Evolutionary conservation across 2,888 invertebrate genomes (phyloP).

Genomic region (Osmoderma eremita): DNA sequence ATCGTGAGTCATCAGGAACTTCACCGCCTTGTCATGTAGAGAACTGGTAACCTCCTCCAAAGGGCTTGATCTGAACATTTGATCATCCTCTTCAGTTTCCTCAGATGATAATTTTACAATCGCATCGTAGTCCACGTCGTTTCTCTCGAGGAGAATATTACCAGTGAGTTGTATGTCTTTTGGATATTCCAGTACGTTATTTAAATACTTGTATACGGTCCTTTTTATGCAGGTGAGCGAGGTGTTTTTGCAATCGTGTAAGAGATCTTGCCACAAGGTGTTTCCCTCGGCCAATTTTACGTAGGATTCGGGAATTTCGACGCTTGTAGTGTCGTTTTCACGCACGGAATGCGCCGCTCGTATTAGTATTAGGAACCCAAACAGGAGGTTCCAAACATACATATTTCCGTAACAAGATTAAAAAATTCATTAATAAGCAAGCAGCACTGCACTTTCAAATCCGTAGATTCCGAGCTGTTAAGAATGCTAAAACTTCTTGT

Average conservation of each 20-base stretch:
- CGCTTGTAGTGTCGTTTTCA: conserved; percentile 54
- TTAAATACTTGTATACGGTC: conserved; percentile 79
- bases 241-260: conserved; percentile 75
- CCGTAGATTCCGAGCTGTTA: background rate
- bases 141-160: conserved; percentile 66
- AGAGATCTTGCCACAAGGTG: conserved; percentile 77
- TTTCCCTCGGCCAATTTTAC: conserved; percentile 62
- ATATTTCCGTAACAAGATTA: conserved; percentile 32
- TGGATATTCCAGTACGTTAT: conserved; percentile 70
- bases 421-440: conserved; percentile 40
- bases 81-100: conserved; percentile 61
- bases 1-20: conserved; percentile 82
- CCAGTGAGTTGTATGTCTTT: conserved; percentile 62
- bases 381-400: conserved; percentile 43
- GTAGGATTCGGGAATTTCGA: conserved; percentile 56
- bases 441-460: conserved; percentile 49
- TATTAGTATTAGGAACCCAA: conserved; percentile 41
- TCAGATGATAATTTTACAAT: conserved; percentile 35
- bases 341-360: conserved; percentile 48
- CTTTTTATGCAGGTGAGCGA: conserved; percentile 80
- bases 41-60: conserved; percentile 80
- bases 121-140: conserved; percentile 52
- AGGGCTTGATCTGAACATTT: conserved; percentile 64
- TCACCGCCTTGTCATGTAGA: conserved; percentile 71
- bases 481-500: conserved; percentile 8